Evolutionary conservation across 2,113 vertebrate genomes (phyloP), one percentile per base, ranked within the genome.

Genomic region (Hiodon alosoides): DNA sequence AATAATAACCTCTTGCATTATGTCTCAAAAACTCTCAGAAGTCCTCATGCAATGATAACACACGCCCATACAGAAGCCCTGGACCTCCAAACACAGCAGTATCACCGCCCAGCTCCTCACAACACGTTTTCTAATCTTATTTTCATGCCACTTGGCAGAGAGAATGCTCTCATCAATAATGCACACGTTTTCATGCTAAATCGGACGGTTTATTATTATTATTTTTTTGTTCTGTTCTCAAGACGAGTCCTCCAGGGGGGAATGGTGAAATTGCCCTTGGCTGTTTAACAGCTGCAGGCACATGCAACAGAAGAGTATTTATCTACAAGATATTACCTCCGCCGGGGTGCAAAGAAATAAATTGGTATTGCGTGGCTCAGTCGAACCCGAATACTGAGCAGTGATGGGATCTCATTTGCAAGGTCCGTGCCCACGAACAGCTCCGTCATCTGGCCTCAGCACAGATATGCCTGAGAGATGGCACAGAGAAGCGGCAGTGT

Each of bases 141-240:
- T 69, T 69, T 59, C 47, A 7, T 67, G 62, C 53, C 64, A 52
- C 65, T 77, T 60, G 61, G 70, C 64, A 55, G 51, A 31, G 61
- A 77, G 76, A 61, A 64, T 14, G 53, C 57, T 54, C 65, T 77
- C 64, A 77, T 77, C 76, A 73, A 77, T 73, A 73, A 77, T 77
- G 67, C 52, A 67, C 71, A 73, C n/a, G 10, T 73, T 73, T 72
- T 73, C 48, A 67, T 67, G 76, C 50, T 53, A 72, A 77, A 73
- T 67, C 65, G 4, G 52, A 50, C 31, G 67, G 7, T 58, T 54
- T 66, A 46, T 73, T 13, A 47, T 76, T 72, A 9, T 60, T 70
- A 51, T 70, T 70, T 69, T 52, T 65, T 57, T 64, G 48, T 47
- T 72, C 48, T 52, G 48, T 77, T 72, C 52, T n/a, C 76, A 67